Evolutionary conservation across 2,797 vertebrate species (phyloP), one percentile per base, ranked within the genome.

Genomic region (Sorex maritimensis): DNA sequence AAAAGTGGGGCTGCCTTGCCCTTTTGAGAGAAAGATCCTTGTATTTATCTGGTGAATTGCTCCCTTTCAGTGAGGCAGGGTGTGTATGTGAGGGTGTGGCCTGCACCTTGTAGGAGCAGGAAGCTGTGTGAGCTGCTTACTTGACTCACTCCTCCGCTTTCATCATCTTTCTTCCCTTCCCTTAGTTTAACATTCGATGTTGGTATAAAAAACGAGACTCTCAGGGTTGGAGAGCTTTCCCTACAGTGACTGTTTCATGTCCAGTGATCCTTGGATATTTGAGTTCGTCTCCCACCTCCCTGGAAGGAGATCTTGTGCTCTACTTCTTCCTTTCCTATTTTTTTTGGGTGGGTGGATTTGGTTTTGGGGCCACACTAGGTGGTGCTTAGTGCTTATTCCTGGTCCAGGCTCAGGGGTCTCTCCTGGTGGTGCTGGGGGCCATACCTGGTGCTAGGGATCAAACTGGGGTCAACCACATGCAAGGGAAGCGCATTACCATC

Each of bases 21-120:
- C 61, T 41, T 44, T 84, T 44, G 71, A 87, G 68, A n/a, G 4
- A 46, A 17, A 2, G 15, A n/a, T 55, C 17, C 10, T 15, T 4
- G 24, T 5, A 0, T 46, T 28, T 28, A 9, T n/a, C 26, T 2
- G 13, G 10, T 11, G 49, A 28, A 0, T 2, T 30, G 17, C 65
- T 72, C 24, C 44, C 6, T 23, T 14, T 21, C 11, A 0, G 26
- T 8, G 73, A 44, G 79, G 49, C 0, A 6, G 58, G 49, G 5
- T n/a, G 13, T 44, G 9, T 74, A 58, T 21, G n/a, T 41, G 34
- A 23, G 24, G 24, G 13, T 58, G 6, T 4, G 5, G 0, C 6
- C 21, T 46, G 14, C 9, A 0, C 15, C 0, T 21, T 11, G 2
- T 15, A 15, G 23, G 23, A 63, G 55, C 24, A n/a, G 7, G 28